phyloP scores from a whole-genome alignment of 30 jellyfish, hydroid and myxozoan genomes.

The Aurelia sp. region DNA sequence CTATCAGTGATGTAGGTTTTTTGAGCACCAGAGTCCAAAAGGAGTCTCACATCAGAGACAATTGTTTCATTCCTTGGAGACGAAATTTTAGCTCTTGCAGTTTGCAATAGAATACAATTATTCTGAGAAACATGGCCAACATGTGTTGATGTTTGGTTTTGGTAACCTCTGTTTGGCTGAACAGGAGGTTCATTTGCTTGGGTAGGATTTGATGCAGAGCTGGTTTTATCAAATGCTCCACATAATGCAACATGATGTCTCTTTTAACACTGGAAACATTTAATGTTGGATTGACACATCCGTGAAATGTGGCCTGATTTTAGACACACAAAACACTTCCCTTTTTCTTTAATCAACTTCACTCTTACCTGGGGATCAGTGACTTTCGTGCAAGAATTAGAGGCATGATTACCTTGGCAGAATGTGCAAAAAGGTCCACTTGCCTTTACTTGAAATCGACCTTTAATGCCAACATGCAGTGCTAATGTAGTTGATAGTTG shows the following conservation, averaged over 20 bases:
- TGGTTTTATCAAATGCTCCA: neutral
- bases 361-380: neutral
- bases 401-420: constrained; percentile 5
- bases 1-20: neutral
- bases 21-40: constrained; percentile 7
- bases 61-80: neutral
- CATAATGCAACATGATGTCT: neutral
- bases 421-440: constrained; percentile 6
- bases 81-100: constrained; percentile 7
- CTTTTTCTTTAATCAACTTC: constrained; percentile 3
- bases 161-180: neutral
- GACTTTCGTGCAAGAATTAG: neutral
- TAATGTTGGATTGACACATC: neutral
- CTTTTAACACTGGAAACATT: constrained; percentile 10
- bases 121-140: neutral
- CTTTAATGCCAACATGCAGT: neutral
- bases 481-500: neutral
- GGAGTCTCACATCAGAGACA: neutral
- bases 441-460: neutral
- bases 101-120: constrained; percentile 10
- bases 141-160: neutral
- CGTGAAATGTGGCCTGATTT: constrained; percentile 2
- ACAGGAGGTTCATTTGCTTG: neutral
- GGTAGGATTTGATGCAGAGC: neutral
- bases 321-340: constrained; percentile 25